Evolutionary conservation across 1,140 invertebrate species (phyloP).

Genomic region (Camponotus floridanus): DNA sequence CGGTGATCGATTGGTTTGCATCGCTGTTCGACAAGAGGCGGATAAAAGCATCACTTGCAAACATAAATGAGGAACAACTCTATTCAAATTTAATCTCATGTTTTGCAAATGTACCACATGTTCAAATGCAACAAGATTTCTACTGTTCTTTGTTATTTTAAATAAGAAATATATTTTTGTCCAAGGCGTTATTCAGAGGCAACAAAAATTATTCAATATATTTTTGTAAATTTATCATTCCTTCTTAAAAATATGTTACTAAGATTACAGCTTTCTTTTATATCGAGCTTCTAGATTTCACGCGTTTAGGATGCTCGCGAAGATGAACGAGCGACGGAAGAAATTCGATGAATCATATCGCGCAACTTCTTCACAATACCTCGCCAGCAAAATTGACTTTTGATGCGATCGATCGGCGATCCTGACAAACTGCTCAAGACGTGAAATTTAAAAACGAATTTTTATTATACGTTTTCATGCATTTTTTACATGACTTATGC

Average conservation of each 20-base stretch:
- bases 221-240: not conserved
- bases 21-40: not conserved
- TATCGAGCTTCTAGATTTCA: constrained; percentile 3
- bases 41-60: not conserved
- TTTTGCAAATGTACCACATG: not conserved
- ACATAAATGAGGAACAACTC: not conserved
- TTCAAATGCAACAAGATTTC: not conserved
- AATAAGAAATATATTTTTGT: not conserved
- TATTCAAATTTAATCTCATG: not conserved
- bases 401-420: constrained; percentile 17
- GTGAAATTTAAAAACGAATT: not conserved
- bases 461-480: not conserved
- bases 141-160: not conserved
- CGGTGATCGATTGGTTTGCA: constrained; percentile 24
- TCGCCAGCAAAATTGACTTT: constrained; percentile 25
- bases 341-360: constrained; percentile 37
- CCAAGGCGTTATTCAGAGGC: not conserved
- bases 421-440: not conserved
- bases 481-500: not conserved
- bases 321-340: constrained; percentile 8
- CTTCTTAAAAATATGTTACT: not conserved
- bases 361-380: constrained; percentile 12
- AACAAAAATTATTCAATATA: not conserved
- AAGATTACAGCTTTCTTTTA: constrained; percentile 12
- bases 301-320: not conserved